Evolutionary conservation across 2,797 vertebrate species (phyloP).

Genomic region (Cossypha polioptera): DNA sequence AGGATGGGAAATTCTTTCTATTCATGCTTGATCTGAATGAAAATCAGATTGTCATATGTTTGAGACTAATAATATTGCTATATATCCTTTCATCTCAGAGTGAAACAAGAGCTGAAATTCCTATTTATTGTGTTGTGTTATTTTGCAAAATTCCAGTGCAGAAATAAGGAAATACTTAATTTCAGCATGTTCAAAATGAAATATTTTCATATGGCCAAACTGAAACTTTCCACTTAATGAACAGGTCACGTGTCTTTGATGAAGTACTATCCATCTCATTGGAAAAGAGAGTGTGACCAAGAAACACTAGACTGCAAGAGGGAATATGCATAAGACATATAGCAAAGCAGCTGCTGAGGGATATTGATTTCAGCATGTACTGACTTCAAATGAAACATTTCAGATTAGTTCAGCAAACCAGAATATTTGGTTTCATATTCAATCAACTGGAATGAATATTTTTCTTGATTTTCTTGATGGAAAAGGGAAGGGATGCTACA

Average conservation of each 20-base stretch:
- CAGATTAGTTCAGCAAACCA: conserved; percentile 7
- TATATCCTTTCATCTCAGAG: background rate
- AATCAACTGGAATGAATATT: background rate
- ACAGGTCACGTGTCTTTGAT: background rate
- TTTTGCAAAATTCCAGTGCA: background rate
- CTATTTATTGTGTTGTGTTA: background rate
- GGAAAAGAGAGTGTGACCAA: background rate
- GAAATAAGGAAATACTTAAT: conserved; percentile 2
- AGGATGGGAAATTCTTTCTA: background rate
- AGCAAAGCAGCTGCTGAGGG: conserved; percentile 7
- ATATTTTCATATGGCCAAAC: background rate
- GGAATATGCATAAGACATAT: background rate
- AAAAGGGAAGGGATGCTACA: background rate
- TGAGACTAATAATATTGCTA: background rate
- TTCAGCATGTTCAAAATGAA: background rate
- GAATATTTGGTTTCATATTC: conserved; percentile 24
- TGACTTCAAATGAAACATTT: conserved; percentile 32
- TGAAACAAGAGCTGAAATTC: background rate
- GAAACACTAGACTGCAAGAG: background rate
- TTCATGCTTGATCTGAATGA: background rate
- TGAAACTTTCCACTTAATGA: background rate
- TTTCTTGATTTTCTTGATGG: background rate
- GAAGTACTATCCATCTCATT: background rate
- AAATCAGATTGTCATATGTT: background rate
- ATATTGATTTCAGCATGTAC: background rate